Percentiles rank a stretch among this genome's conserved stretches.
Conservation (phyloP, 2,888 invertebrate genomes). For the Melanostoma scalare region DNA sequence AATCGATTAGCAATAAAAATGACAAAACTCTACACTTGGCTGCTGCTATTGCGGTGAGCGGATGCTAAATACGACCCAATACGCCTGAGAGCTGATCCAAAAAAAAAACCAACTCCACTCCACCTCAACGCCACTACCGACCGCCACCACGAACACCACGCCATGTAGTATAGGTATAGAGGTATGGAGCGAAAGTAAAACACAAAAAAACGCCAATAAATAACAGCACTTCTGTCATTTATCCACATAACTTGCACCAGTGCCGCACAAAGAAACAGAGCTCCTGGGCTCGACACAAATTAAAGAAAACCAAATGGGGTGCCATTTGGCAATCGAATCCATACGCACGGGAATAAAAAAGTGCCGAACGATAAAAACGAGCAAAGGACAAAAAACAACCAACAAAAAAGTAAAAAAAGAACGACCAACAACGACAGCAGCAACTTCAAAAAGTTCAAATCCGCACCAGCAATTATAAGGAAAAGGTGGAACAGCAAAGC, state of each 20-base stretch:
- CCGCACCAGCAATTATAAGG: slow-evolving; percentile 71
- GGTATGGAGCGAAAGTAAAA: slow-evolving; percentile 51
- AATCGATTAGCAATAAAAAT: slow-evolving; percentile 73
- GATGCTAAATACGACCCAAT: slow-evolving; percentile 69
- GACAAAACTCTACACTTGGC: slow-evolving; percentile 72
- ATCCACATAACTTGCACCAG: slow-evolving; percentile 81
- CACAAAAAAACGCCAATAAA: slow-evolving; percentile 76
- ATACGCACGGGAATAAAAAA: slow-evolving; percentile 66
- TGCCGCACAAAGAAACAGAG: slow-evolving; percentile 58
- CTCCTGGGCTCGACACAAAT: slow-evolving; percentile 67
- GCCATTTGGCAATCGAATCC: slow-evolving; percentile 73
- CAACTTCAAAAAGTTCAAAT: slow-evolving; percentile 71
- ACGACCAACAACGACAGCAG: slow-evolving; percentile 32
- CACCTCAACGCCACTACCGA: slow-evolving; percentile 26
- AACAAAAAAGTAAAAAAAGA: slow-evolving; percentile 14
- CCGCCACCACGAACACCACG: background rate
- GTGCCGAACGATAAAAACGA: slow-evolving; percentile 62
- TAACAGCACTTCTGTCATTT: slow-evolving; percentile 82
- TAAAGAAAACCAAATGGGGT: slow-evolving; percentile 73
- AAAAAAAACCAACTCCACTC: slow-evolving; percentile 46
- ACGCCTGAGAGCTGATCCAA: slow-evolving; percentile 57
- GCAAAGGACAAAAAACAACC: slow-evolving; percentile 23
- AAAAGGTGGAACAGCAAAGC: slow-evolving; percentile 39
- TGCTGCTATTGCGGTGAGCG: slow-evolving; percentile 68
- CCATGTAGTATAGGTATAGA: background rate